Conservation (phyloP, 2,888 invertebrate species). For the Xestia xanthographa region DNA sequence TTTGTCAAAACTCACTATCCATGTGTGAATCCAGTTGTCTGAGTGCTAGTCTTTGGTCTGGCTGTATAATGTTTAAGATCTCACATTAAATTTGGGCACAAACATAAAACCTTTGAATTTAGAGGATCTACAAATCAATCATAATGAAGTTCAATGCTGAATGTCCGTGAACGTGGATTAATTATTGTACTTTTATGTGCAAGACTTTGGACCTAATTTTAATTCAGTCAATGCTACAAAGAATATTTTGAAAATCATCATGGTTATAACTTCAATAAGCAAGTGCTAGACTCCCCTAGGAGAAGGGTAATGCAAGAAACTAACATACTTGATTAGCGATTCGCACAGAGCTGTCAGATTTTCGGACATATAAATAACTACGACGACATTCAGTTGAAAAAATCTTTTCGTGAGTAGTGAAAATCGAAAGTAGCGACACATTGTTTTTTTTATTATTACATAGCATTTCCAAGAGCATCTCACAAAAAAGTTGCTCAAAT, state of each 20-base stretch:
- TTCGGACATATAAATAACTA: neutral
- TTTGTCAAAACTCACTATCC: neutral
- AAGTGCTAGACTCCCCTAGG: no score
- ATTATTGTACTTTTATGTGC: neutral
- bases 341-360: neutral
- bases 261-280: neutral
- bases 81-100: neutral
- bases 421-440: neutral
- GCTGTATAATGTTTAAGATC: neutral
- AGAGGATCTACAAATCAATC: neutral
- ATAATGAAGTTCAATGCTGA: neutral
- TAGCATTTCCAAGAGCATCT: neutral
- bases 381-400: neutral
- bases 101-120: neutral
- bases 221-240: neutral
- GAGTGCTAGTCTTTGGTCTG: neutral
- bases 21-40: no score
- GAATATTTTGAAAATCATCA: conserved; percentile 4
- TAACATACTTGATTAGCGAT: no score
- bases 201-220: conserved; percentile 6
- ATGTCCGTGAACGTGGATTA: no score
- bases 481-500: neutral
- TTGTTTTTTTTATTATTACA: neutral
- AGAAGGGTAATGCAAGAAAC: no score
- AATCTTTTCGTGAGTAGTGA: neutral